A percentile compares a stretch with the other conserved stretches of the same genome.
These are phyloP conservation scores for Ptilorrhoa leucosticta DNA, from an alignment of 2,113 vertebrate genomes.

Conservation along the genomic window DNA sequence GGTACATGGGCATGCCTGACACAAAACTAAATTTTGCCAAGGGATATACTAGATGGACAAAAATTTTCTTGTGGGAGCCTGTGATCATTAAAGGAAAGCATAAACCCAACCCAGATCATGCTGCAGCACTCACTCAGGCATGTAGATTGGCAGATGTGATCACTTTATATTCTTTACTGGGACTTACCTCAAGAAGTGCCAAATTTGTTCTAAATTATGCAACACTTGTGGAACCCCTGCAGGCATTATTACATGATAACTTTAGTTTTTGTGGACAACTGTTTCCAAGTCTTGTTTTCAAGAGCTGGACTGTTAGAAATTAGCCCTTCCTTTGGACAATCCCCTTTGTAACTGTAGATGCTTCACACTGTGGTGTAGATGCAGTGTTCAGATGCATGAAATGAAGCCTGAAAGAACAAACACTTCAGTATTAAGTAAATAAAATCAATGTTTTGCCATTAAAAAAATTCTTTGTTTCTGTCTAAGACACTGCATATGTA, in stretches of 20 bases:
- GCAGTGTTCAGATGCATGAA: background rate
- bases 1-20: background rate
- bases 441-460: background rate
- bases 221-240: conserved; percentile 31
- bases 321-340: background rate
- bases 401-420: background rate
- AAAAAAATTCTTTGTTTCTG: background rate
- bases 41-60: background rate
- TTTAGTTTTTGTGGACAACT: conserved; percentile 6
- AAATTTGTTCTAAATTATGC: conserved; percentile 44
- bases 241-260: conserved; percentile 43
- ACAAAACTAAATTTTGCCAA: background rate
- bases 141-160: conserved; percentile 22
- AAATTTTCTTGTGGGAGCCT: background rate
- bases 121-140: background rate
- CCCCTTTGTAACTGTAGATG: background rate
- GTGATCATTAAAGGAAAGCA: conserved; percentile 8
- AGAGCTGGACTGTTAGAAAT: conserved; percentile 30
- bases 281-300: conserved; percentile 28
- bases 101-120: background rate
- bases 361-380: background rate
- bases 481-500: background rate
- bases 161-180: conserved; percentile 2
- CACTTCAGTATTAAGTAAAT: background rate
- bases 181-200: conserved; percentile 31